Percentiles rank a stretch among this genome's conserved stretches.
phyloP scores from a whole-genome alignment of 2,888 invertebrate genomes.

The Temnothorax rugatulus region DNA sequence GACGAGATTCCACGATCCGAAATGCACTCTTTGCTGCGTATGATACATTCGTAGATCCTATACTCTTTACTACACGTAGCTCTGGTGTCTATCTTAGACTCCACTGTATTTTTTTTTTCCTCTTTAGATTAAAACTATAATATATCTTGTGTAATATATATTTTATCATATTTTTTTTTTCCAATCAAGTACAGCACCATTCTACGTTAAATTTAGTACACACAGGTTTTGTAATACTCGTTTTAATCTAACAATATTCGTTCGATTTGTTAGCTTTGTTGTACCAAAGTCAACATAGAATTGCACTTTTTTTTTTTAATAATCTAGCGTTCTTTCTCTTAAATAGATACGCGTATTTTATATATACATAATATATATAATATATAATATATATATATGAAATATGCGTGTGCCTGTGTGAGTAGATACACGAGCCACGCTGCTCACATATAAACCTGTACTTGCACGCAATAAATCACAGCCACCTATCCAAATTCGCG shows the following conservation, averaged over 20 bases:
- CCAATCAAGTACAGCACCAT: slow-evolving; percentile 64
- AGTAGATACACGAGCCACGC: slow-evolving; percentile 62
- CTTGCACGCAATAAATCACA: slow-evolving; percentile 83
- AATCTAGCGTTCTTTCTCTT: slow-evolving; percentile 48
- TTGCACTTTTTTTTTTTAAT: slow-evolving; percentile 67
- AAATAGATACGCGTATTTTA: slow-evolving; percentile 41
- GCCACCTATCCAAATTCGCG: slow-evolving; percentile 81
- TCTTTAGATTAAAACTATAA: slow-evolving; percentile 69
- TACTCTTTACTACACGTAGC: slow-evolving; percentile 77
- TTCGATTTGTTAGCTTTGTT: slow-evolving; percentile 46
- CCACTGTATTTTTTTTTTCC: slow-evolving; percentile 58
- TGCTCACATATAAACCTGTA: slow-evolving; percentile 67
- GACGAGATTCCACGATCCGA: slow-evolving; percentile 71
- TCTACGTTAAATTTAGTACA: slow-evolving; percentile 79
- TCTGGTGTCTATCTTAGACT: slow-evolving; percentile 80
- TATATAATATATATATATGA: slow-evolving; percentile 64
- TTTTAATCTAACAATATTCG: slow-evolving; percentile 59
- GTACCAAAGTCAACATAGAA: slow-evolving; percentile 78
- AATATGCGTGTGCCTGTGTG: slow-evolving; percentile 61
- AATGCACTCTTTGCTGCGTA: slow-evolving; percentile 74
- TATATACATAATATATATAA: slow-evolving; percentile 43
- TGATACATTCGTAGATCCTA: slow-evolving; percentile 77
- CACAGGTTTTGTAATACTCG: slow-evolving; percentile 62
- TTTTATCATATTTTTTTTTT: slow-evolving; percentile 59
- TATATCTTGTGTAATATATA: slow-evolving; percentile 75